These are phyloP conservation scores for Chitala chitala DNA, from an alignment of 2,113 vertebrate species.

Conservation along the genomic window DNA sequence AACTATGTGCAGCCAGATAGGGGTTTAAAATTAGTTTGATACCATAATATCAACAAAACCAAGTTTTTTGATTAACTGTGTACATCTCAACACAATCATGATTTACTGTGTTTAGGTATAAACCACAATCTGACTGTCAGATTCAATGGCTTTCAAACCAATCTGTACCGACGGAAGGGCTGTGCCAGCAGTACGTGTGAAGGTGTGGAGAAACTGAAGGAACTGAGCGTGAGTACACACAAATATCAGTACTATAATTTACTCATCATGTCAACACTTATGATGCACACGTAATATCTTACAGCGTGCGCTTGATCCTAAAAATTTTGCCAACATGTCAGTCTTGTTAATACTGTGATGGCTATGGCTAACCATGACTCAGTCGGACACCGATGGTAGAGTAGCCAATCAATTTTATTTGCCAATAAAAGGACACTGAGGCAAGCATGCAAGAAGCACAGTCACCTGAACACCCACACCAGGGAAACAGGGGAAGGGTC, in stretches of 20 bases:
- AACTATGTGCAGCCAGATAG: too few species aligned
- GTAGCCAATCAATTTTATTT: too few species aligned
- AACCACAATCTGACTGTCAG: conserved; percentile 52
- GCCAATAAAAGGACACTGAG: too few species aligned
- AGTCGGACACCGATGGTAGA: too few species aligned
- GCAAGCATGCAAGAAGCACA: too few species aligned
- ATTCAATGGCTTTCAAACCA: conserved; percentile 61
- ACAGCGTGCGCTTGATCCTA: too few species aligned
- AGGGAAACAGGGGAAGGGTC: too few species aligned
- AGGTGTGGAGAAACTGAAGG: conserved; percentile 78
- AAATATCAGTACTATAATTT: neutral
- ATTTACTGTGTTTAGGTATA: conserved; percentile 39
- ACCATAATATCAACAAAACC: neutral
- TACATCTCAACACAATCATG: conserved; percentile 44
- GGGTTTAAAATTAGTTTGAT: neutral
- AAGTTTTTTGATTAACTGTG: neutral
- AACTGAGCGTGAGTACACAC: conserved; percentile 68
- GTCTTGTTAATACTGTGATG: too few species aligned
- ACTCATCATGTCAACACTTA: neutral
- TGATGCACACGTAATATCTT: neutral
- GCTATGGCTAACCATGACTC: too few species aligned
- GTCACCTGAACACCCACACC: too few species aligned
- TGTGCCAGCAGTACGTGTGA: conserved; percentile 88
- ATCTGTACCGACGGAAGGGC: conserved; percentile 66
- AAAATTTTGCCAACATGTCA: too few species aligned